Conservation (phyloP, 2,797 vertebrate genomes). For the Alosa sapidissima region DNA sequence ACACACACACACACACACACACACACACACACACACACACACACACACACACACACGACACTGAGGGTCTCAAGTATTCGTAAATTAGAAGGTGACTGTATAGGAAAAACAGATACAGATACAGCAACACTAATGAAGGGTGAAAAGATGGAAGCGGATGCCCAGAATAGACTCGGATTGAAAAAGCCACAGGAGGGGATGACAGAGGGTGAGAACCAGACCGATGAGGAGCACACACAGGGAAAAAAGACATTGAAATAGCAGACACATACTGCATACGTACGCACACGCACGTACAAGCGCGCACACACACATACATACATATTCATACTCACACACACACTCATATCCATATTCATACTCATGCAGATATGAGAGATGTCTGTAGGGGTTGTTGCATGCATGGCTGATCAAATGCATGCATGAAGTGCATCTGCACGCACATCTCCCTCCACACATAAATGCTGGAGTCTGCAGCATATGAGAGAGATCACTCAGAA, state of each 20-base stretch:
- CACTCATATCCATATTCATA: neutral
- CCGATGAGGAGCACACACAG: neutral
- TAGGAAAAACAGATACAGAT: neutral
- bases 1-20: conserved; percentile 27
- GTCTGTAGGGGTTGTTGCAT: neutral
- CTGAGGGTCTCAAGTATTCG: neutral
- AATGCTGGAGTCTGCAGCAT: neutral
- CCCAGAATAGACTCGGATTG: neutral
- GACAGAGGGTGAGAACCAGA: neutral
- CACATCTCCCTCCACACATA: neutral
- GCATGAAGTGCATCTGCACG: conserved; percentile 24
- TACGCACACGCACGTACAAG: conserved; percentile 16
- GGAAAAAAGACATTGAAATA: conserved; percentile 8
- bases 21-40: conserved; percentile 2
- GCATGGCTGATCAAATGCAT: conserved; percentile 14
- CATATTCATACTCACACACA: conserved; percentile 21
- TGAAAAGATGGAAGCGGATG: neutral
- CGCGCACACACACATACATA: conserved; percentile 7
- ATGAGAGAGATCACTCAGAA: neutral
- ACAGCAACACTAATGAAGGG: neutral
- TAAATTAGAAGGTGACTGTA: neutral
- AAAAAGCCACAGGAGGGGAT: neutral
- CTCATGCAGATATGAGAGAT: neutral
- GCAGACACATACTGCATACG: neutral
- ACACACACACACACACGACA: neutral